Percentiles rank a stretch among this genome's conserved stretches.
Evolutionary conservation across 2,888 invertebrate species (phyloP).

Genomic region (Acanthosepion lycidas): DNA sequence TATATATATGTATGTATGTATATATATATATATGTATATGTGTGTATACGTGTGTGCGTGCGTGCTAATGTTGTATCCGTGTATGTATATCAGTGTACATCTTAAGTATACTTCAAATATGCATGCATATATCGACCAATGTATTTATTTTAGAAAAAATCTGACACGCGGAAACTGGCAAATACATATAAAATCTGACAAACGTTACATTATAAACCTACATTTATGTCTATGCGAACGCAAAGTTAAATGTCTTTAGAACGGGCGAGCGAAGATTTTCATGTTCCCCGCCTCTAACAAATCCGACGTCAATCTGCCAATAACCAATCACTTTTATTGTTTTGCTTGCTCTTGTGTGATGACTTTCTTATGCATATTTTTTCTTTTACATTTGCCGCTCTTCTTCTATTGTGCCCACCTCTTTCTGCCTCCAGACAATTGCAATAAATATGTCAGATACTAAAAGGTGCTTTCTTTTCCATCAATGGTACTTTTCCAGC

Average conservation of each 20-base stretch:
- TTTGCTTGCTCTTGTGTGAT: background rate
- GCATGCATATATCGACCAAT: no score
- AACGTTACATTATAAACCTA: conserved; percentile 15
- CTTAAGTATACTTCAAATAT: no score
- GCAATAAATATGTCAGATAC: conserved; percentile 33
- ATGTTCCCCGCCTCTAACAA: background rate
- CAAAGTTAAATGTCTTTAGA: background rate
- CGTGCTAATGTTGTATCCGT: background rate
- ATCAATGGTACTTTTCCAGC: background rate
- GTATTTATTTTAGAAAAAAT: background rate
- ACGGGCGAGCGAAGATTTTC: background rate
- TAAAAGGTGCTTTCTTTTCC: background rate
- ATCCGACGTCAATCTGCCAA: conserved; percentile 5
- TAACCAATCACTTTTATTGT: background rate
- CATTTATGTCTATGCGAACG: background rate
- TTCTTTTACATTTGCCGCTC: background rate
- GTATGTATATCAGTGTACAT: background rate
- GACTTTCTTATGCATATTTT: background rate
- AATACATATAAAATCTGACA: background rate
- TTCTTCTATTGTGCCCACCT: background rate
- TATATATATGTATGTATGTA: no score
- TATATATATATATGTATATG: background rate
- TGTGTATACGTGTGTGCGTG: background rate
- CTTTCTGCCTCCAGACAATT: background rate
- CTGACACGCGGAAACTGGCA: background rate